Base-by-base conservation (phyloP, 35 echinoderm and acorn worm genomes). In the Lytechinus variegatus region DNA sequence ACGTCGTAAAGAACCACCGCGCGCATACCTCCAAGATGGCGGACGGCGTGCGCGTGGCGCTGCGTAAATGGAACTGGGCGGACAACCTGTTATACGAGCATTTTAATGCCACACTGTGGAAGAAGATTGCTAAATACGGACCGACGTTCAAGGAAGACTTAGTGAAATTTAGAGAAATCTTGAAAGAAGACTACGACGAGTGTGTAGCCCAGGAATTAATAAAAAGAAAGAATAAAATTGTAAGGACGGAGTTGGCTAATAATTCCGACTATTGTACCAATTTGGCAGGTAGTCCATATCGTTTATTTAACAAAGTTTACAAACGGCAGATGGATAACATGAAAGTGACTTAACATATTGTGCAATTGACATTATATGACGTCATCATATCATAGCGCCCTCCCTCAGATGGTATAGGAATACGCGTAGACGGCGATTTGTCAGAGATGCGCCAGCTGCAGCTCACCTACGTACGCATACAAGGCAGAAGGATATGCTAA, bases 91-190 rank as follows among this genome's bases (percentile, higher is more conserved):
- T 97, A 13, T 97, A 97, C 87, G 55, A 96, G 52, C 92, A 94
- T 91, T 97, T 97, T 86, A 97, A 97, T 56, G 51, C 51, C 13
- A 97, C 97, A 10, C 66, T 97, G 6, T 97, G 97, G 97, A 94
- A 61, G 53, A 97, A 95, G 91, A 95, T 97, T 9, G 27, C 27
- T 9, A 95, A 97, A 92, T 97, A 97, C 71, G 97, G 97, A 52
- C 52, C 87, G 0, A 89, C 21, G 51, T 97, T 97, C 61, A 2
- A 92, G 9, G 90, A 55, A 60, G 97, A 97, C 29, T 86, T 97
- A 9, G 56, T n/a, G 7, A 86, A 54, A 53, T 97, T 97, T 86
- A 28, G 95, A 24, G 52, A 93, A 29, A 27, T 97, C 53, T 93
- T 93, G 92, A 9, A 4, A 57, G 9, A 54, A 55, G 92, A 93